Conservation (phyloP, 92 coral and sea anemone species). For the Phenganax stokvisi region DNA sequence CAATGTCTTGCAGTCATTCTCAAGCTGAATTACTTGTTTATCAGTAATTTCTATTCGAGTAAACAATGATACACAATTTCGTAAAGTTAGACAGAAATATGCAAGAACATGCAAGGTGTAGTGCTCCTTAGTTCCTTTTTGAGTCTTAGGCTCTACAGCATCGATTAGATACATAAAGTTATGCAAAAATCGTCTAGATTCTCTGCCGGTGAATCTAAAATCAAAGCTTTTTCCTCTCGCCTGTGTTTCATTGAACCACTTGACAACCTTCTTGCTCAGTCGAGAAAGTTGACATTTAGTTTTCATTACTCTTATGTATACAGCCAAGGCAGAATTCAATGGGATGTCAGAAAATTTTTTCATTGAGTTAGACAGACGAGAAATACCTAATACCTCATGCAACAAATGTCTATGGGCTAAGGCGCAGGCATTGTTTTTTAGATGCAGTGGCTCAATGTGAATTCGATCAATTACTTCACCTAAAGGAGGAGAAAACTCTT, state of each 20-base stretch:
- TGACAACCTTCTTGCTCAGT: too few species aligned
- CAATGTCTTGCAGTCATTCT: slow-evolving; percentile 33
- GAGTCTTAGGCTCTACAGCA: neutral
- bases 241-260: neutral
- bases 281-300: neutral
- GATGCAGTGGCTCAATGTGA: too few species aligned
- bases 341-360: too few species aligned
- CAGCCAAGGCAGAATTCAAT: neutral
- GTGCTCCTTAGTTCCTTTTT: neutral
- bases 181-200: slow-evolving; percentile 43
- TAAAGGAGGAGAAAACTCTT: slow-evolving; percentile 49
- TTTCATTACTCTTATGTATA: slow-evolving; percentile 7
- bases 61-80: slow-evolving; percentile 51
- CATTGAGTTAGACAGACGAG: neutral
- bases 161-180: slow-evolving; percentile 44
- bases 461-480: slow-evolving; percentile 7
- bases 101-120: neutral
- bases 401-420: slow-evolving; percentile 24
- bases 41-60: slow-evolving; percentile 25
- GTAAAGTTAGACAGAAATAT: slow-evolving; percentile 6
- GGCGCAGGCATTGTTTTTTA: too few species aligned
- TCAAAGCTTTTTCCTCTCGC: slow-evolving; percentile 37
- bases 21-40: slow-evolving; percentile 32
- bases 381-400: slow-evolving; percentile 1
- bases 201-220: slow-evolving; percentile 45